Percentiles rank a stretch among this genome's conserved stretches.
These are phyloP conservation scores for Amyelois transitella DNA, from an alignment of 1,140 invertebrate genomes.

Conservation along the genomic window DNA sequence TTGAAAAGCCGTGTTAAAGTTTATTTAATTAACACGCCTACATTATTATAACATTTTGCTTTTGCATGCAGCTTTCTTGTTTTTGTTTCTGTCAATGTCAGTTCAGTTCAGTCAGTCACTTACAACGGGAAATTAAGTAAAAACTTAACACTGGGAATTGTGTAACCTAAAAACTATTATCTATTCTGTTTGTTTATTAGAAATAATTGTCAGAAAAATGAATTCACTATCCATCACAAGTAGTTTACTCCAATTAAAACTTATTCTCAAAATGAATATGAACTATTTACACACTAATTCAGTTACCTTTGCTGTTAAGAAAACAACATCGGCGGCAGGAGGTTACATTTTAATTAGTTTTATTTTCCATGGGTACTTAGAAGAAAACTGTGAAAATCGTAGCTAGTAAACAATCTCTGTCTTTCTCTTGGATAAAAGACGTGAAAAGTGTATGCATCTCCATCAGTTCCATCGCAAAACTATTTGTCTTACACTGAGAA, in stretches of 20 bases:
- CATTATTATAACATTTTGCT: no score
- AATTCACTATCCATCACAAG: neutral
- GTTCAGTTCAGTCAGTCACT: no score
- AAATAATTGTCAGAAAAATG: neutral
- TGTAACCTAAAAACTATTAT: neutral
- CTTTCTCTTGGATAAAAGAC: no score
- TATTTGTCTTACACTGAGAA: no score
- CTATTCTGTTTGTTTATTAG: neutral
- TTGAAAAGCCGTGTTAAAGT: no score
- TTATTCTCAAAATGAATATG: constrained; percentile 3
- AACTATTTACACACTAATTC: constrained; percentile 19
- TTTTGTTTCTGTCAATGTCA: no score
- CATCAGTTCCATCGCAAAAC: no score
- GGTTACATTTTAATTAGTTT: constrained; percentile 24
- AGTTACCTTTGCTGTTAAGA: constrained; percentile 39
- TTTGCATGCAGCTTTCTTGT: no score
- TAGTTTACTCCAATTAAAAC: constrained; percentile 6
- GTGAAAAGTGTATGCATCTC: no score
- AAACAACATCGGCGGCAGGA: constrained; percentile 61
- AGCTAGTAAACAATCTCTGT: neutral
- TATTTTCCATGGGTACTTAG: neutral
- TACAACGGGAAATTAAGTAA: no score
- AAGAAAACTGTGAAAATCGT: neutral
- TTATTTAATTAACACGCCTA: no score
- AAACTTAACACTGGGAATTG: neutral